Evolutionary conservation across 2,888 invertebrate genomes (phyloP).

Genomic region (Aricia artaxerxes): DNA sequence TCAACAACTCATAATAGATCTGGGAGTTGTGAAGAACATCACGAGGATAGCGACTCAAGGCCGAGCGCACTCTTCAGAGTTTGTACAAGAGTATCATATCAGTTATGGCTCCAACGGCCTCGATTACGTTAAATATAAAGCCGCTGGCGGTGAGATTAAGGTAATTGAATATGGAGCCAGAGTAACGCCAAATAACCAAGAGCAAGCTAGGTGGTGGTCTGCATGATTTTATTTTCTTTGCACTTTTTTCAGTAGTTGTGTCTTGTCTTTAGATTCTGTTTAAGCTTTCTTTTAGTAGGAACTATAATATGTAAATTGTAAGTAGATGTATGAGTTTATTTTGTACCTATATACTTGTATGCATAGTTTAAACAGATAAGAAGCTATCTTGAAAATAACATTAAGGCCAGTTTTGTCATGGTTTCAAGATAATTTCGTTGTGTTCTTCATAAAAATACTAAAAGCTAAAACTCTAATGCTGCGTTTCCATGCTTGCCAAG

Average conservation of each 20-base stretch:
- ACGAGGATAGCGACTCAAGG: slow-evolving; percentile 95
- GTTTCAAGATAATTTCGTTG: not conserved
- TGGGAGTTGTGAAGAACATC: slow-evolving; percentile 92
- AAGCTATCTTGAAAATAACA: not conserved
- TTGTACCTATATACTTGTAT: not conserved
- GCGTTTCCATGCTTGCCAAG: no score
- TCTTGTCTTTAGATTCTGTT: slow-evolving; percentile 9
- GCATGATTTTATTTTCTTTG: slow-evolving; percentile 40
- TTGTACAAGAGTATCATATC: slow-evolving; percentile 95
- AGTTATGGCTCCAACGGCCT: slow-evolving; percentile 95
- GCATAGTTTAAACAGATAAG: not conserved
- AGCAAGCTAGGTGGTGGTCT: slow-evolving; percentile 27
- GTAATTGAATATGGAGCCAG: slow-evolving; percentile 73
- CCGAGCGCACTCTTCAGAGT: slow-evolving; percentile 93
- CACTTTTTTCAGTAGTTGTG: slow-evolving; percentile 32
- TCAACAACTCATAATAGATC: slow-evolving; percentile 94
- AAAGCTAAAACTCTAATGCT: not conserved
- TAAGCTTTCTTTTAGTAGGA: not conserved
- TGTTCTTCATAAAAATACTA: not conserved
- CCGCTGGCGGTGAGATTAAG: slow-evolving; percentile 93
- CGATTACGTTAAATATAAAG: slow-evolving; percentile 94
- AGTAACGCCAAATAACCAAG: slow-evolving; percentile 32
- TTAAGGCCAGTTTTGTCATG: not conserved
- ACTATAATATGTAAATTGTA: not conserved
- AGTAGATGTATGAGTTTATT: not conserved